Base-by-base conservation (phyloP, 2,888 invertebrate genomes). In the Proisotoma minuta region DNA sequence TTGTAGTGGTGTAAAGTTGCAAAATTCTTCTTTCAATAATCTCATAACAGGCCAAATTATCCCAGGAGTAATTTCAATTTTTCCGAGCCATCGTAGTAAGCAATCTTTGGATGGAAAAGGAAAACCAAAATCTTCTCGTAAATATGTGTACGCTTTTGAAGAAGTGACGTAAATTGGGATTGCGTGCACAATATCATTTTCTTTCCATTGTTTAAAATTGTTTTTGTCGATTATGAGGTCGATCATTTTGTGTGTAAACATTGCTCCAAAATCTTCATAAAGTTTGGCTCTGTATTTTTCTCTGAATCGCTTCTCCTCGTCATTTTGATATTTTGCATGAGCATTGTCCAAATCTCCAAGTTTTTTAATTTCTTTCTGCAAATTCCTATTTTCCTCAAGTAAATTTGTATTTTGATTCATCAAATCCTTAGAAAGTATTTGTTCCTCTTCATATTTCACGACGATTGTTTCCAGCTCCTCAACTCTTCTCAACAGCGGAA, bases 21-120 rank as follows among this genome's bases (percentile, higher is more conserved):
- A 1, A 39, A 59, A 59, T 59, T 59, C 59, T 2, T 34, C 24
- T 40, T 27, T 52, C 15, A 59, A 15, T 1, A 59, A 23, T 23
- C 20, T 20, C 2, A 59, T 26, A 3, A 51, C 52, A 20, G 51
- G 50, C 5, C 20, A 3, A 8, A 59, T 22, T 23, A 59, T 18
- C 1, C 59, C 59, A 2, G 59, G 59, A 2, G 18, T 2, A 10
- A 59, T 15, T 2, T 59, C n/a, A 1, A 59, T 59, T 24, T 26
- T 50, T 26, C 10, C 8, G 1, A 39, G 22, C 15, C 23, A 39
- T 52, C 18, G 15, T 39, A 50, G 40, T 5, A 59, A 2, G 1
- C 29, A 34, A 18, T 23, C 24, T 5, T 28, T 22, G 1, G 24
- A 5, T 8, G 59, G 59, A 2, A 59, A 27, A 40, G 51, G 59